Conservation (phyloP, 2,888 invertebrate genomes). For the Aelia acuminata region DNA sequence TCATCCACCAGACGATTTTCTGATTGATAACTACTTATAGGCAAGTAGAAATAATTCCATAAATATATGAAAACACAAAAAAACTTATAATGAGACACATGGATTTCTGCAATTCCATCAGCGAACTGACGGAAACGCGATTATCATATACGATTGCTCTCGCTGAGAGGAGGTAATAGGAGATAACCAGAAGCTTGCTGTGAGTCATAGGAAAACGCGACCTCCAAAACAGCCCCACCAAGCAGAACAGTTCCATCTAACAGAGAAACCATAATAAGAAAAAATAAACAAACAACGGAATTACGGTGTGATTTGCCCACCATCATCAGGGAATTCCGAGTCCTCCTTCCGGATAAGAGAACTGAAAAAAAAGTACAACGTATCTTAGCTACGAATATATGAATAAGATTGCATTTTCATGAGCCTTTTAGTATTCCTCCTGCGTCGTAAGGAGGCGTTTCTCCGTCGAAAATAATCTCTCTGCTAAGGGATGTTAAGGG, state of each 20-base stretch:
- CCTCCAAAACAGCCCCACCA: neutral
- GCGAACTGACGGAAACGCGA: neutral
- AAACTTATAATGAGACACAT: no score
- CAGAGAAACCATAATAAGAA: neutral
- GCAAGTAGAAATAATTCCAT: no score
- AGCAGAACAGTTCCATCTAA: neutral
- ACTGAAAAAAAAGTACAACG: neutral
- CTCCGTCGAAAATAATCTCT: neutral
- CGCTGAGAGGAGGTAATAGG: neutral
- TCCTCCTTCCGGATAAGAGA: neutral
- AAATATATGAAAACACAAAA: no score
- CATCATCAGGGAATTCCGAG: neutral
- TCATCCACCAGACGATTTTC: no score
- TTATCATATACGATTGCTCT: neutral
- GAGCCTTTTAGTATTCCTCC: neutral
- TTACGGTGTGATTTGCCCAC: slow-evolving; percentile 28
- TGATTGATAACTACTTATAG: no score
- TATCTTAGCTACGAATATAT: slow-evolving; percentile 2
- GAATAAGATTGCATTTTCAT: slow-evolving; percentile 23
- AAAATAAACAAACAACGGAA: slow-evolving; percentile 44
- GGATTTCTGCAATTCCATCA: neutral
- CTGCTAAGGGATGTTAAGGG: neutral
- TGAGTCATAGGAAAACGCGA: neutral
- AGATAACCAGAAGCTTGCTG: neutral
- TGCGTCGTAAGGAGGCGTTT: neutral